Evolutionary conservation across 2,797 vertebrate genomes (phyloP).

Genomic region (Serranus cabrilla): DNA sequence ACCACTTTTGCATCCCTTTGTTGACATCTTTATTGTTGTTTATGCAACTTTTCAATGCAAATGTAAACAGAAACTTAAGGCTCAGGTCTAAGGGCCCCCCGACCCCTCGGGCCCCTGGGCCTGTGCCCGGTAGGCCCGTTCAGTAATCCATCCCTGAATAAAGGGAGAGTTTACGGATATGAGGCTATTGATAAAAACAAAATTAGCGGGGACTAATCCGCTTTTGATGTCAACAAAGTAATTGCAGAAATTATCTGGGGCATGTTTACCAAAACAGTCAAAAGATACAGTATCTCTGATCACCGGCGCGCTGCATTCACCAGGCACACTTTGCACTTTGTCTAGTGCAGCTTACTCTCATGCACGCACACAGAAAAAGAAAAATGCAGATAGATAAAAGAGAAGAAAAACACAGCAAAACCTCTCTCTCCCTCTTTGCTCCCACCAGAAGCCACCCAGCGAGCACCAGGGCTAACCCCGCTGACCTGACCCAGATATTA

Average conservation of each 20-base stretch:
- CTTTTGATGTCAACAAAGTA: slow-evolving; percentile 51
- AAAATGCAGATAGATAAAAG: slow-evolving; percentile 14
- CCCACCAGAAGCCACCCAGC: slow-evolving; percentile 76
- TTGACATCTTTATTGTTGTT: neutral
- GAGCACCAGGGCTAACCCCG: slow-evolving; percentile 73
- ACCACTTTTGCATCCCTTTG: neutral
- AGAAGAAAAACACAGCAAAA: slow-evolving; percentile 44
- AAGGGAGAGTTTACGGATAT: slow-evolving; percentile 9
- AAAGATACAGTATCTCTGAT: slow-evolving; percentile 34
- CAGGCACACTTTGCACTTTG: slow-evolving; percentile 43
- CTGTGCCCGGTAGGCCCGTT: neutral
- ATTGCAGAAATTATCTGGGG: slow-evolving; percentile 47
- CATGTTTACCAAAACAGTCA: slow-evolving; percentile 40
- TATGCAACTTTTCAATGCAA: neutral
- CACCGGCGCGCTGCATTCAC: neutral
- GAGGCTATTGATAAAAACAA: slow-evolving; percentile 41
- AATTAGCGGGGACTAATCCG: slow-evolving; percentile 47
- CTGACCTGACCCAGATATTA: slow-evolving; percentile 89
- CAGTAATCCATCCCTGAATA: slow-evolving; percentile 20
- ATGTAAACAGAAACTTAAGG: neutral
- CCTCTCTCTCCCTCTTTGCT: slow-evolving; percentile 44
- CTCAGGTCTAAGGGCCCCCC: neutral
- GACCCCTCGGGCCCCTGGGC: slow-evolving; percentile 1
- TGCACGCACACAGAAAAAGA: slow-evolving; percentile 1
- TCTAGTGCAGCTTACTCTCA: slow-evolving; percentile 36